These are phyloP conservation scores for Mongoloraphidia duomilia DNA, from an alignment of 2,888 invertebrate species.

Conservation along the genomic window DNA sequence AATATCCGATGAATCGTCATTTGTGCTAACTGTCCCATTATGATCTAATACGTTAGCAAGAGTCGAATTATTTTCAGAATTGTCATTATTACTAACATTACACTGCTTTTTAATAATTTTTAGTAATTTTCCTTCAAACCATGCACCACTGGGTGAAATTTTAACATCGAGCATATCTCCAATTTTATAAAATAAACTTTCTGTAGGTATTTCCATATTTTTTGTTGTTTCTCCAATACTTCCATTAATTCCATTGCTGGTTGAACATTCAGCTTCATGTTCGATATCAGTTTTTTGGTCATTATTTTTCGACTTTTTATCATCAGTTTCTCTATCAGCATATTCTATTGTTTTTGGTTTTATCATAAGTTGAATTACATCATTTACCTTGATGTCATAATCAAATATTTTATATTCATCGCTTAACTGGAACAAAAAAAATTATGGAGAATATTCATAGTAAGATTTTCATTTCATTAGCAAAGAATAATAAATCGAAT, in stretches of 20 bases:
- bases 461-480: neutral
- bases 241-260: neutral
- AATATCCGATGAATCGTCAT: too few relatives aligned
- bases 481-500: too few relatives aligned
- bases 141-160: slow-evolving; percentile 47
- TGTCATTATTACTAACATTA: slow-evolving; percentile 8
- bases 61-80: slow-evolving; percentile 3
- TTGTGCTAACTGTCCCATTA: too few relatives aligned
- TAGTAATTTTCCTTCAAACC: slow-evolving; percentile 55
- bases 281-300: slow-evolving; percentile 17
- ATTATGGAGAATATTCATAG: too few relatives aligned
- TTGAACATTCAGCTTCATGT: slow-evolving; percentile 12
- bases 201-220: slow-evolving; percentile 24
- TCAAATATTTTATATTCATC: slow-evolving; percentile 60
- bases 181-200: slow-evolving; percentile 35
- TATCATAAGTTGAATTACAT: slow-evolving; percentile 56
- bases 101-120: slow-evolving; percentile 31
- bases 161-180: slow-evolving; percentile 55
- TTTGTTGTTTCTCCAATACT: neutral
- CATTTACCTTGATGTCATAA: slow-evolving; percentile 60
- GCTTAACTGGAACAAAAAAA: slow-evolving; percentile 41
- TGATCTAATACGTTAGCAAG: too few relatives aligned
- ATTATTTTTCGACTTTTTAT: slow-evolving; percentile 13
- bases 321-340: slow-evolving; percentile 10
- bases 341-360: slow-evolving; percentile 21